Base-by-base conservation (phyloP, 2,888 invertebrate species). In the Anthoptus insignis region DNA sequence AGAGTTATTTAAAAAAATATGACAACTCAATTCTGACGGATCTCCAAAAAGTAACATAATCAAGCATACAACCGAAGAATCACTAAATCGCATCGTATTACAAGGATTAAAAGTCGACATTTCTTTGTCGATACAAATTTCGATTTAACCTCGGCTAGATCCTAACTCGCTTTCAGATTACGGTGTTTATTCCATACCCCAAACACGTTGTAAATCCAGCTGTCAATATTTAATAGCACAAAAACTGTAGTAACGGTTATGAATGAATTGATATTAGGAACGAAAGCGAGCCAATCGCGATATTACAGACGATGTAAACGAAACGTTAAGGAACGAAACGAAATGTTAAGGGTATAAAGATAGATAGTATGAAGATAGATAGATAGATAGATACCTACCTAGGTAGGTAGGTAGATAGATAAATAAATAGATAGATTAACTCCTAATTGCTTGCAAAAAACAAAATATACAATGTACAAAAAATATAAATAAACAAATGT, bases 151-250 rank as follows among this genome's bases (percentile, higher is more conserved):
- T 39, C 16, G 59, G 27, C 59, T 59, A 27, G 37, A 50, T 16
- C 50, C 7, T 39, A 14, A 8, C 49, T 49, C 49, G 59, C 59
- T 49, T 45, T 49, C 16, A 59, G 37, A 50, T 59, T 50, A 34
- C 37, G 27, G 22, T 47, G 7, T 59, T 50, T 21, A 27, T 50
- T 54, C 56, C 47, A 47, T 56, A n/a, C 54, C 54, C 53, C 14
- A 19, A 47, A 49, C 5, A 45, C 22, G 11, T 39, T 39, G 21
- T 21, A 47, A 37, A 63, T 47, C 61, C 54, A 63, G 54, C 47
- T 63, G 47, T 63, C 32, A 61, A 47, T 34, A 54, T 63, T 63
- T 37, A 63, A 56, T 45, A 45, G 16, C 47, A 56, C 19, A 63
- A 56, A 63, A 63, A 37, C 22, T 14, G 22, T 8, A 49, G 27